Evolutionary conservation across 2,797 vertebrate species (phyloP).

Genomic region (Danio kyathit): DNA sequence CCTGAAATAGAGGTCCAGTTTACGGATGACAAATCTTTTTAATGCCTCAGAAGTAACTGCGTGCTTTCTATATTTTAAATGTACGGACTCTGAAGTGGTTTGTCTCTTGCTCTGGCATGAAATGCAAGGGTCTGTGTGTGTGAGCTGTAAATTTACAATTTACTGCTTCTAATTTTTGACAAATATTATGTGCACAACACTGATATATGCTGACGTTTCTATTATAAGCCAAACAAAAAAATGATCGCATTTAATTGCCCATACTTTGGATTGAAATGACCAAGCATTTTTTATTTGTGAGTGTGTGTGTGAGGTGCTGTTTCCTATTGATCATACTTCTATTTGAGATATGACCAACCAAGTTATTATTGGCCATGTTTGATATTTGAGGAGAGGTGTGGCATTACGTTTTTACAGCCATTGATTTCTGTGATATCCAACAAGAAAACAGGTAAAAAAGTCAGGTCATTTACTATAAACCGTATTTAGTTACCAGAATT

Average conservation of each 20-base stretch:
- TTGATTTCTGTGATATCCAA: not conserved
- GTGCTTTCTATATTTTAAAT: constrained; percentile 36
- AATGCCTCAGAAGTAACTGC: constrained; percentile 27
- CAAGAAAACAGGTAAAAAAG: not conserved
- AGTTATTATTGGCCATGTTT: not conserved
- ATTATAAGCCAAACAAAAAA: too few species aligned
- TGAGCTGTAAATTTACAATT: not conserved
- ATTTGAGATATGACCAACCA: not conserved
- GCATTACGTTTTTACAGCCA: not conserved
- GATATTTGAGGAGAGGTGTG: not conserved
- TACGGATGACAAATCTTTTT: constrained; percentile 45
- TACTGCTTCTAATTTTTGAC: too few species aligned
- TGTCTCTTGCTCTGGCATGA: constrained; percentile 27
- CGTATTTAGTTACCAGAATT: not conserved
- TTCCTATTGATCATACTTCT: not conserved
- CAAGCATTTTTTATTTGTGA: too few species aligned
- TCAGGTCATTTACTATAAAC: not conserved
- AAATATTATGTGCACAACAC: too few species aligned
- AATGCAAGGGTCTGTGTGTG: constrained; percentile 18
- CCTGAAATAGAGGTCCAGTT: constrained; percentile 31
- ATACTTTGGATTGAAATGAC: too few species aligned
- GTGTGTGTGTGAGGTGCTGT: not conserved
- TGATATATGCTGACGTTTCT: too few species aligned
- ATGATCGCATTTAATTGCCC: too few species aligned
- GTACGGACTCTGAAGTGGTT: constrained; percentile 25